Base-by-base conservation (phyloP, 92 coral and sea anemone genomes). In the Zoanthus gigantus region DNA sequence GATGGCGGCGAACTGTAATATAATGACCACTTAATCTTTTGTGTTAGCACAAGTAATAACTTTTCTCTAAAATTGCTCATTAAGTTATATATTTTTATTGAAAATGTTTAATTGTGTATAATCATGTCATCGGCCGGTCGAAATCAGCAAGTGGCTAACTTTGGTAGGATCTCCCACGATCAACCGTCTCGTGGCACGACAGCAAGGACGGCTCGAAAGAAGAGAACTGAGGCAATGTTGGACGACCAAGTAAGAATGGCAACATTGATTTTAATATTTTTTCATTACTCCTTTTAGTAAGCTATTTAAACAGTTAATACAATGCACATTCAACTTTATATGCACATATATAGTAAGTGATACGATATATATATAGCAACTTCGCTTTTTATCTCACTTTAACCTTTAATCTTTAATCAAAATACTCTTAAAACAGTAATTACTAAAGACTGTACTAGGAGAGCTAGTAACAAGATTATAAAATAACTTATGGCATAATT, bases 161-260 rank as follows among this genome's bases (percentile, higher is more conserved):
- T 23, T 18, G 73, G 34, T 58, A 16, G 72, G 66, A 8, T 86
- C 1, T 47, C 69, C 28, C 60, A 48, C 89, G 77, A 71, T 17
- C 47, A 11, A 67, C 31, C 72, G 10, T 69, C 16, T 6, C 46
- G 16, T 46, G 87, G 90, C 37, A 83, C 87, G 58, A 90, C 83
- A 60, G 90, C 92, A 8, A 78, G 77, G 74, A 90, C 85, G 69
- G 93, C 88, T 61, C 89, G 91, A 53, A 84, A 77, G 74, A 95
- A 95, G 85, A 86, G 94, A 87, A 88, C 98, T 46, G 93, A 91
- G 52, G 91, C 94, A 9, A 73, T 93, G 87, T 83, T 95, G 75
- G 91, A 93, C 45, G 98, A 95, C 48, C 98, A 95, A 96, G 98
- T 94, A 86, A n/a, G 78, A 71, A 0, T 30, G 17, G 11, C 30